Base-by-base conservation (phyloP, 64 coral and sea anemone genomes). In the Actinia equina region DNA sequence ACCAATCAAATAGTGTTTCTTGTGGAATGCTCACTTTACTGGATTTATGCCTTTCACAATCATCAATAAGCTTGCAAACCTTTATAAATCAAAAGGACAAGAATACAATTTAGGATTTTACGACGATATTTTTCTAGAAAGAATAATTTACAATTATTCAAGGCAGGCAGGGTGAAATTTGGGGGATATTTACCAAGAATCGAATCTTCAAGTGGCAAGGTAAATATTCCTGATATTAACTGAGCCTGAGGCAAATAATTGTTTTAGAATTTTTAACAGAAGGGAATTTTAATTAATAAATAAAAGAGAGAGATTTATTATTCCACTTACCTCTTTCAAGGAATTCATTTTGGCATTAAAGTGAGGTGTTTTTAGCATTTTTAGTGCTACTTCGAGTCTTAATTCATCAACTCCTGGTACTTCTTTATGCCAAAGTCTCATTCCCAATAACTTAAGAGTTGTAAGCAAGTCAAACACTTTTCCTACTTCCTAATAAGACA, bases 301-400 rank as follows among this genome's bases (percentile, higher is more conserved):
- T 37, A 37, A 37, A 37, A 37, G 30, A 37, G 11, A 12, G 13
- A 12, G 7, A 16, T 57, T 57, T 11, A 20, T 23, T n/a, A 20
- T 65, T 4, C 7, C 6, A 79, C 82, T 43, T 64, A 95, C 94
- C 85, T 96, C 94, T 70, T 96, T 96, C 41, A 96, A 58, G 16
- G 94, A 96, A 85, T 96, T 96, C 94, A 96, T 96, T 84, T 96
- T 96, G 51, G 94, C 94, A 93, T 96, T 96, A 59, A 96, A 96
- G 62, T 96, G 94, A 58, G 94, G 94, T 65, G 91, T 93, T 79
- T 96, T 96, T 11, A 96, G 62, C 94, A 96, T 96, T 58, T 96
- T 96, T 54, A 96, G 57, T 43, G 94, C 94, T 41, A 96, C 94
- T 43, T 96, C 94, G 79, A 96, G 88, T 44, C 94, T 86, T 25